Base-by-base conservation (phyloP, 1,140 invertebrate species). In the Lanistes nyassanus region DNA sequence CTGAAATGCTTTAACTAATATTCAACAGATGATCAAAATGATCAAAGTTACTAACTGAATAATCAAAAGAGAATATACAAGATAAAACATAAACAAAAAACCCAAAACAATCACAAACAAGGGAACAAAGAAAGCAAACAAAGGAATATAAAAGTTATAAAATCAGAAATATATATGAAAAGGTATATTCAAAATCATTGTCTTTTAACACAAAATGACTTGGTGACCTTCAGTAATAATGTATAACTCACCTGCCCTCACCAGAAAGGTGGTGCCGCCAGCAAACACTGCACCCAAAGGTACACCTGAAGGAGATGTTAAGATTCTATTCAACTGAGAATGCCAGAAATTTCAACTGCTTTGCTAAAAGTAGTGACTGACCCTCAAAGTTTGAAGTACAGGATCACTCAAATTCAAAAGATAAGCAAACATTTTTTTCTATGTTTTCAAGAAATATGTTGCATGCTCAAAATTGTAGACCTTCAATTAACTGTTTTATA, bases 241-340 rank as follows among this genome's bases (percentile, higher is more conserved):
- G 53, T 19, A 23, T 16, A 31, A 26, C 47, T 31, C 34, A 69
- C 67, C 67, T 26, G 67, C 21, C 19, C 53, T 51, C 4, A 69
- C 39, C 3, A 69, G n/a, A 26, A 29, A 69, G 9, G 67, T 55
- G 39, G 67, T 31, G 19, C 36, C 67, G 19, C 67, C 67, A 42
- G 23, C 23, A 51, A 69, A 69, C 11, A 42, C 67, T 51, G 34
- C 16, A 26, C 42, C 42, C 5, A 69, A 29, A 26, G 67, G 67
- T 3, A 69, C 6, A 53, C 67, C 67, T 69, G 67, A 53, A 51
- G 53, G 53, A 47, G 23, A 39, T 42, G 21, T 26, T 23, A n/a
- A n/a, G n/a, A n/a, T n/a, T n/a, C n/a, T n/a, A n/a, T n/a, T n/a
- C n/a, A n/a, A n/a, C n/a, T n/a, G n/a, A n/a, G n/a, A n/a, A n/a